Base-by-base conservation (phyloP, 2,113 vertebrate genomes). In the Seriola aureovittata region DNA sequence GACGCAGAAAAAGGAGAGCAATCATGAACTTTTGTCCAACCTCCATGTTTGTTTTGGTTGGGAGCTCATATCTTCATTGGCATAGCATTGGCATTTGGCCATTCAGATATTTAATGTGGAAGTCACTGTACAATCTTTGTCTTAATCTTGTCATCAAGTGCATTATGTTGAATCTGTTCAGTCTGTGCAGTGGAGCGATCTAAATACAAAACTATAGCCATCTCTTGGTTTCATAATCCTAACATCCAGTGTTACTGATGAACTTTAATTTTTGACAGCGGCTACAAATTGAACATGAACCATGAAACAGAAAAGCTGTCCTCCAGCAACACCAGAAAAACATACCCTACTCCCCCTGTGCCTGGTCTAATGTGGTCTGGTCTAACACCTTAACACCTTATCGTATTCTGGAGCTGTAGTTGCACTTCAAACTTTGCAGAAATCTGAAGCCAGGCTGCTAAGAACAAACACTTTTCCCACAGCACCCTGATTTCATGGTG, bases 31-130 rank as follows among this genome's bases (percentile, higher is more conserved):
- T 23, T 62, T 46, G 50, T 65, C 52, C 42, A 80, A 54, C 25
- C 34, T 50, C 11, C 38, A 32, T 71, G 71, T 66, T 82, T 69
- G 25, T 36, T 32, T 66, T 52, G 7, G 8, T n/a, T 21, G 19
- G 42, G 5, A 63, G 72, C 54, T 74, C 54, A 48, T 71, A 44
- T 69, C 71, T 77, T 71, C 42, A 36, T 54, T 64, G n/a, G 32
- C 44, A 34, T 13, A 44, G 73, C 23, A 21, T 38, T 77, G 36
- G 55, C 81, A 67, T 71, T 36, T 2, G 62, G 36, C 48, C 81
- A 67, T 71, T 36, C 3, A 71, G 16, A 63, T 1, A 46, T 60
- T 69, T 55, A 29, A 25, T 21, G 38, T 52, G 64, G 40, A 73
- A 74, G 65, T 75, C 59, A 68, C 58, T 14, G n/a, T 64, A 38